Evolutionary conservation across 2,888 invertebrate genomes (phyloP).

Genomic region (Perizoma affinitatum): DNA sequence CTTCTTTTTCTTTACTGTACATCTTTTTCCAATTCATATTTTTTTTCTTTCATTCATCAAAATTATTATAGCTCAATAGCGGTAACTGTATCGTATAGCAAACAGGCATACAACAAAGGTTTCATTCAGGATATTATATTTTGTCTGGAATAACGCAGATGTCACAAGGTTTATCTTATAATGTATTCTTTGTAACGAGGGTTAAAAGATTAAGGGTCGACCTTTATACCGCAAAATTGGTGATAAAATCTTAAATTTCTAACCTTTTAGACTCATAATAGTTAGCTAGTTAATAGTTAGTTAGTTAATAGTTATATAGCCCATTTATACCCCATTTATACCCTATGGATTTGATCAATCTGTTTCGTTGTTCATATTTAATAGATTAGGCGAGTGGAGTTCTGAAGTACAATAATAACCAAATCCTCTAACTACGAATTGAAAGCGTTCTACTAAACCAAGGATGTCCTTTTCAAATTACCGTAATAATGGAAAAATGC

Average conservation of each 20-base stretch:
- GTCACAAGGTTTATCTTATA: conserved; percentile 39
- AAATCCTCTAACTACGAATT: too few relatives aligned
- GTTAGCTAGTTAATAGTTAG: too few relatives aligned
- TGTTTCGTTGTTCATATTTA: too few relatives aligned
- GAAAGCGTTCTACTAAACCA: not conserved
- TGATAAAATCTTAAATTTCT: conserved; percentile 18
- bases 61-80: too few relatives aligned
- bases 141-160: conserved; percentile 19
- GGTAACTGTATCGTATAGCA: too few relatives aligned
- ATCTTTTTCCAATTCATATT: too few relatives aligned
- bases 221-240: conserved; percentile 20
- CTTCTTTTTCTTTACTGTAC: too few relatives aligned
- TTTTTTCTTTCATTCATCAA: too few relatives aligned
- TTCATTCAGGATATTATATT: conserved; percentile 14
- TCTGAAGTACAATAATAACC: too few relatives aligned
- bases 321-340: not conserved
- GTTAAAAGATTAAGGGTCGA: conserved; percentile 35
- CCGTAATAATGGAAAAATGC: conserved; percentile 49
- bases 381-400: too few relatives aligned
- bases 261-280: conserved; percentile 1
- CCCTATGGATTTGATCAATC: too few relatives aligned
- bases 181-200: conserved; percentile 37
- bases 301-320: too few relatives aligned
- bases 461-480: conserved; percentile 62
- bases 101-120: not conserved